phyloP scores from a whole-genome alignment of 2,797 vertebrate species.

The Lophius americanus region DNA sequence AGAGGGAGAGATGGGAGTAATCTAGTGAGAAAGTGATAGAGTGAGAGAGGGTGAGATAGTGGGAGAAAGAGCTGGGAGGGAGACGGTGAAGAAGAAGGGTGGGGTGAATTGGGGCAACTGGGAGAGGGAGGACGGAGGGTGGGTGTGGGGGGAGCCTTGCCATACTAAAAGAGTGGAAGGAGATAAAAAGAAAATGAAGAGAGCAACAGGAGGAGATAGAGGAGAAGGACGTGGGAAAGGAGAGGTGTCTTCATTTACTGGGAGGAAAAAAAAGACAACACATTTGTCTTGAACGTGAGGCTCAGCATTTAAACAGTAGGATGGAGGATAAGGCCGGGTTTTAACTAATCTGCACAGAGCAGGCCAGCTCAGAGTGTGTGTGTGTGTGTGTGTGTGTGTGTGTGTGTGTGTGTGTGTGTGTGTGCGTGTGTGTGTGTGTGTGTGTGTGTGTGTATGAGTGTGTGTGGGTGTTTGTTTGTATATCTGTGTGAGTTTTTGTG shows the following conservation, averaged over 20 bases:
- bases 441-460: conserved; percentile 15
- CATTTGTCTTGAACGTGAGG: conserved; percentile 79
- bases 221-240: conserved; percentile 80
- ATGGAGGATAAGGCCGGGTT: conserved; percentile 75
- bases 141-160: conserved; percentile 19
- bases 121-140: conserved; percentile 10
- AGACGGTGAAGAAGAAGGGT: conserved; percentile 31
- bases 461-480: conserved; percentile 4
- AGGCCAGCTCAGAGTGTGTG: conserved; percentile 58
- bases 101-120: conserved; percentile 12
- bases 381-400: conserved; percentile 10
- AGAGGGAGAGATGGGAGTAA: conserved; percentile 43
- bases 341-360: conserved; percentile 77
- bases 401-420: conserved; percentile 25
- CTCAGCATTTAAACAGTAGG: conserved; percentile 75
- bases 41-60: conserved; percentile 27
- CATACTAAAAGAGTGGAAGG: conserved; percentile 68
- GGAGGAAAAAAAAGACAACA: conserved; percentile 73
- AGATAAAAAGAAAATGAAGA: conserved; percentile 80
- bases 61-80: background rate
- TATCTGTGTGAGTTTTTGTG: too few species aligned
- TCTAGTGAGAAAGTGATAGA: conserved; percentile 26
- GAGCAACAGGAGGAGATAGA: conserved; percentile 79
- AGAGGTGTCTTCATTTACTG: conserved; percentile 80
- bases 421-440: conserved; percentile 8